Evolutionary conservation across 2,797 vertebrate genomes (phyloP), one percentile per base, ranked within the genome.

Genomic region (Sphaeramia orbicularis): DNA sequence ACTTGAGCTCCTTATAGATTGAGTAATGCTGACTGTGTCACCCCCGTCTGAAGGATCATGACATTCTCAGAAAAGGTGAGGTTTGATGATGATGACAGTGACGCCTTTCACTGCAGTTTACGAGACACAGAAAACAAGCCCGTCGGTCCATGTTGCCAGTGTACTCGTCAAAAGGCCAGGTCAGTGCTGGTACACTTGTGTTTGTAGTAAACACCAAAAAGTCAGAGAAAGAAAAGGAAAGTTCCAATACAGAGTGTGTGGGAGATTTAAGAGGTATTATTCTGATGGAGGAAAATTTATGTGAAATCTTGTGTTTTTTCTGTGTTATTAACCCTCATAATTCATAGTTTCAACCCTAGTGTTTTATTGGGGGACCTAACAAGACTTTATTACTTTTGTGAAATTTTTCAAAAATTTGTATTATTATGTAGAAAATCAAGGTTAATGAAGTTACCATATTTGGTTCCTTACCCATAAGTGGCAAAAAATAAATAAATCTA

Each of bases 161-260:
- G 87, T 85, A 61, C 74, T 82, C 45, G 51, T 68, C 51, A 50
- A 88, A 90, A 86, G 80, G 80, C 70, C 58, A 66, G 71, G 80
- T 76, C 55, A 76, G 78, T 81, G 73, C 78, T 73, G 88, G 86
- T 81, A 89, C 64, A 43, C 15, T 2, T 47, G 42, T 94, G 91
- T 94, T 95, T 91, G 82, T 81, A 87, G 87, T 92, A 92, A 94
- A 95, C 90, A 94, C 5, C n/a, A 15, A 41, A 66, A 75, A 79
- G 65, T 56, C 56, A 71, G 47, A 84, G 72, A 77, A 78, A 80
- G 61, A 59, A 76, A 80, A 84, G 60, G 54, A 88, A 87, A 74
- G 74, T 93, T 93, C 91, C 91, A 92, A 77, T 89, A 92, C 91
- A 93, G n/a, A 67, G 14, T 50, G 75, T 74, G 48, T 35, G 44